Evolutionary conservation across 2,888 invertebrate species (phyloP).

Genomic region (Tinea pellionella): DNA sequence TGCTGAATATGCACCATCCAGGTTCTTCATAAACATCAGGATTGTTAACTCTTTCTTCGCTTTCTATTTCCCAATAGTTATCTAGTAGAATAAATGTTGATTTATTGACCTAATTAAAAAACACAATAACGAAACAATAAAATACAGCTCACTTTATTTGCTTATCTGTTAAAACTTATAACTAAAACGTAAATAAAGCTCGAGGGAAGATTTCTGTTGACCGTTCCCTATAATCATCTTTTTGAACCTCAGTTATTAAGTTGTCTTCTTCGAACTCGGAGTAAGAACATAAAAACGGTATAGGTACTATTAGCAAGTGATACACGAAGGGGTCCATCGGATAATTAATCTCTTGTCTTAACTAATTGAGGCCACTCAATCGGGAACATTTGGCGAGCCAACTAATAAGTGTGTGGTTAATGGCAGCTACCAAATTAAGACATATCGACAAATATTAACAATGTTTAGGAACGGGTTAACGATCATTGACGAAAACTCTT

Average conservation of each 20-base stretch:
- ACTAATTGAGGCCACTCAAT: conserved; percentile 14
- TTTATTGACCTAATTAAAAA: too few species aligned
- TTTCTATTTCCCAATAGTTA: too few species aligned
- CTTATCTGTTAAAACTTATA: background rate
- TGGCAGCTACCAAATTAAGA: conserved; percentile 1
- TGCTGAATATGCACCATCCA: too few species aligned
- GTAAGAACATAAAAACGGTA: conserved; percentile 17
- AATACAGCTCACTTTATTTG: background rate
- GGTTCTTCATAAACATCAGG: too few species aligned
- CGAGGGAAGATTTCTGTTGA: background rate
- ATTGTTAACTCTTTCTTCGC: too few species aligned
- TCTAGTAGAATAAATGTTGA: too few species aligned
- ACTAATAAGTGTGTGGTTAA: conserved; percentile 5
- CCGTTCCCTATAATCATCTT: background rate
- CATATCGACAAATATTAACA: background rate
- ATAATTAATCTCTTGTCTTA: conserved; percentile 17
- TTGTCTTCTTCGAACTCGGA: conserved; percentile 21
- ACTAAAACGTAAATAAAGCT: conserved; percentile 10
- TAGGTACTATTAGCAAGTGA: conserved; percentile 23
- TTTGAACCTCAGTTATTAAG: conserved; percentile 23
- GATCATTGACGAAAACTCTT: too few species aligned
- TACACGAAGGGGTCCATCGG: conserved; percentile 18
- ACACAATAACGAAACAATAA: too few species aligned
- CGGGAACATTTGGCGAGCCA: conserved; percentile 6
- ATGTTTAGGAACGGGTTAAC: background rate